phyloP scores from a whole-genome alignment of 2,888 invertebrate genomes.

The Rhogogaster chlorosoma region DNA sequence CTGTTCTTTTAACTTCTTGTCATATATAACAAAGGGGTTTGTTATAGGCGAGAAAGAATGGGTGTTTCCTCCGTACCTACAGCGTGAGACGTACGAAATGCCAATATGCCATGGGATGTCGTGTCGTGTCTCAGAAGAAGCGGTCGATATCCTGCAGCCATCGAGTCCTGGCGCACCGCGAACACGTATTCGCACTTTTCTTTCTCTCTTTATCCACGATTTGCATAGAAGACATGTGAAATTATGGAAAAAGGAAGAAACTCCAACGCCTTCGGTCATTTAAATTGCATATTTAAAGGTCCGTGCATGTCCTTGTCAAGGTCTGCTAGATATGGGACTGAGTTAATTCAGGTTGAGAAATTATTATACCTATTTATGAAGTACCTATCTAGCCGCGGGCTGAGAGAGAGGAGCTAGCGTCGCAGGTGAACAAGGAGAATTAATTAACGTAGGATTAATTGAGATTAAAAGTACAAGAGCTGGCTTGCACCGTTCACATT shows the following conservation, averaged over 20 bases:
- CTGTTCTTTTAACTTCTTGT: slow-evolving; percentile 10
- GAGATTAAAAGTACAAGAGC: not conserved
- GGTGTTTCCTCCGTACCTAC: not conserved
- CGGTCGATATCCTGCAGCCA: slow-evolving; percentile 37
- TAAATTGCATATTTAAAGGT: not conserved
- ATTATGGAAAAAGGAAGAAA: not conserved
- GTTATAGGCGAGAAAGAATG: not conserved
- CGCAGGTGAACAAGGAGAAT: slow-evolving; percentile 22
- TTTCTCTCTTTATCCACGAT: not conserved
- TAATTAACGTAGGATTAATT: slow-evolving; percentile 24
- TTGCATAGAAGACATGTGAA: not conserved
- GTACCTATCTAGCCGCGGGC: not conserved
- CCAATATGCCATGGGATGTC: not conserved
- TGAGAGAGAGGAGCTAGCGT: not conserved
- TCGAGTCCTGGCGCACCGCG: slow-evolving; percentile 34
- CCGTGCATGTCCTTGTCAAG: not conserved
- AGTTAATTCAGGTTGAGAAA: not conserved
- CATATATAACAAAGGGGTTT: not conserved
- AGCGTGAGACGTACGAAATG: not conserved
- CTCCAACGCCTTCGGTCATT: not conserved
- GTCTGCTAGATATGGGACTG: not conserved
- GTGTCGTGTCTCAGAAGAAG: slow-evolving; percentile 24
- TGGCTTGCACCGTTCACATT: not conserved
- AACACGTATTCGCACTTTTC: not conserved
- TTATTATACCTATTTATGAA: slow-evolving; percentile 24